Evolutionary conservation across 2,113 vertebrate genomes (phyloP).

Genomic region (Tachuris rubrigastra): DNA sequence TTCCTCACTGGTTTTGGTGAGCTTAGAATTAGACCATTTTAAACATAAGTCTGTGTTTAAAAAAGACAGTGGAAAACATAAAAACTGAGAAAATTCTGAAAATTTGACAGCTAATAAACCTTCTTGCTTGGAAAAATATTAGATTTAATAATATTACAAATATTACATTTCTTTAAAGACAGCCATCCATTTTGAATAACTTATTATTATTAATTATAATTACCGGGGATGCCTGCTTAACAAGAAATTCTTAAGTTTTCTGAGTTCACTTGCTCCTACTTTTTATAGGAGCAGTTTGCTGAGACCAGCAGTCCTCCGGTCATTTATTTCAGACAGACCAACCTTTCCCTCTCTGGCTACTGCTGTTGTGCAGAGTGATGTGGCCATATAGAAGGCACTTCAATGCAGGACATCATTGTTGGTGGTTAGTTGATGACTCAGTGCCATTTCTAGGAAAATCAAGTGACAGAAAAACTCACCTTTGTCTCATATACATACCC

Average conservation of each 20-base stretch:
- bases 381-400: neutral
- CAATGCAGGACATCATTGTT: neutral
- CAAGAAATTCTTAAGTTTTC: conserved; percentile 10
- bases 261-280: conserved; percentile 36
- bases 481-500: neutral
- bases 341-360: neutral
- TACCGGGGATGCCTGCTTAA: neutral
- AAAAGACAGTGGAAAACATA: neutral
- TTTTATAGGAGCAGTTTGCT: conserved; percentile 40
- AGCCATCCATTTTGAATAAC: neutral
- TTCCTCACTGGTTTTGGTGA: neutral
- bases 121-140: neutral
- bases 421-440: neutral
- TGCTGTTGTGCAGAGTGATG: neutral
- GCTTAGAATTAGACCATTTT: neutral
- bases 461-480: neutral
- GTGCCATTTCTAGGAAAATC: neutral
- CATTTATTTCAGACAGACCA: conserved; percentile 34
- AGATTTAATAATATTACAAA: neutral
- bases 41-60: neutral
- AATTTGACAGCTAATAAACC: neutral
- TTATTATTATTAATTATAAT: neutral
- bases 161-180: neutral
- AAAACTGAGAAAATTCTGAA: neutral
- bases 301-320: conserved; percentile 29